Base-by-base conservation (phyloP, 2,113 vertebrate species). In the Chamaetylas fuelleborni region DNA sequence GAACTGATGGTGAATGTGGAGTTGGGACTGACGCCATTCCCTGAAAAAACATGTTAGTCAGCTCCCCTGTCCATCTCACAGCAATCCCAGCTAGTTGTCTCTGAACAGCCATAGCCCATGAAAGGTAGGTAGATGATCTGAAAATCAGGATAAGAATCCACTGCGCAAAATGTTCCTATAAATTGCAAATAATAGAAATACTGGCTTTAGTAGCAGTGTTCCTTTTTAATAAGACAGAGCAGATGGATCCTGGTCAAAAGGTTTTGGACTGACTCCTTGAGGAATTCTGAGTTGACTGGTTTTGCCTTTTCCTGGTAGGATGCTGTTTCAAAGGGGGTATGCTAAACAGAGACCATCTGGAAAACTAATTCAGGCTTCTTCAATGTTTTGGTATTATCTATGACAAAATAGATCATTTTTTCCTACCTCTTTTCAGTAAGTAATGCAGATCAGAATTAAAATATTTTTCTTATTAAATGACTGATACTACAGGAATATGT, bases 231-330 rank as follows among this genome's bases (percentile, higher is more conserved):
- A 82, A 86, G 76, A 81, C 16, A 67, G 47, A 50, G 23, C 92
- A 88, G 79, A 92, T 96, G 93, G 79, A 82, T 90, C 38, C 72
- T 82, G 67, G 71, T 94, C 71, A 92, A 90, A 96, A 94, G 85
- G 71, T 88, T 95, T 95, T 90, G 71, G 87, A 81, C 53, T 78
- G 81, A 86, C 43, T 96, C 58, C 70, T 91, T 69, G 71, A 69
- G 88, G 90, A 88, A 93, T 94, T 97, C 92, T n/a, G 18, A 45
- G 54, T 95, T 88, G 81, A 48, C 47, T 88, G 42, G 20, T 80
- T 86, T 96, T 97, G 79, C 69, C 60, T 95, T 92, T 96, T 90
- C 76, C 58, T 92, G 34, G 80, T 92, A 81, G 71, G 84, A 95
- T 88, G 90, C 74, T 81, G 47, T 90, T 97, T 96, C 79, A 86